Evolutionary conservation across 2,113 vertebrate species (phyloP), one percentile per base, ranked within the genome.

Genomic region (Urocitellus parryii): DNA sequence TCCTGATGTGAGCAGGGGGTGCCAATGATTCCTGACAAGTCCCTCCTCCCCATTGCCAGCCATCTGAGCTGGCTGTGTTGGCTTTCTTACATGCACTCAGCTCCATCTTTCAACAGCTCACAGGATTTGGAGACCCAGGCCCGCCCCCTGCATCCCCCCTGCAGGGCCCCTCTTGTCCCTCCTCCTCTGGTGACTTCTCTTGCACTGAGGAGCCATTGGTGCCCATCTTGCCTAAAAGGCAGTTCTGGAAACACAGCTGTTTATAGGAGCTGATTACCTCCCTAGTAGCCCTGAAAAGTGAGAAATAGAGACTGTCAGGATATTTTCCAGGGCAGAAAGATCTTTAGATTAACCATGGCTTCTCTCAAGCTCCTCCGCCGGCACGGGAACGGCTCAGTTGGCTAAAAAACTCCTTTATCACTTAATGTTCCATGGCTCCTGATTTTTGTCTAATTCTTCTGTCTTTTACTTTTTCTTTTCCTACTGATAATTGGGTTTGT

Each of bases 171-270:
- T 9, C 4, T 16, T 73, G 17, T n/a, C 27, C 74, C 8, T 58
- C 87, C 51, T 82, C 42, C 39, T 83, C 70, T 58, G 88, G 63
- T 34, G 18, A 82, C 95, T 51, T 91, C 29, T 70, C 45, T 82
- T 68, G 20, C 39, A 16, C 72, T 91, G 61, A 89, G 20, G 87
- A 86, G 53, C 45, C 90, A 95, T 92, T 42, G 95, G 87, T 73
- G 34, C 87, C 74, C 25, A 89, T 51, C 74, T 80, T 61, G 34
- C 83, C 58, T 0, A 4, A 97, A 92, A 45, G 73, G 12, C 81
- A 67, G 84, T 93, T 68, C 84, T 93, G 88, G 91, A 84, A 96
- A 68, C 42, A 90, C 61, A 73, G 56, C 61, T 97, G 82, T 85
- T 95, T 92, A 37, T 1, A 77, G 68, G 42, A 85, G 29, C 27